Base-by-base conservation (phyloP, 37 sponge, comb jelly and placozoan species). In the Halisarca cf. caerulea region DNA sequence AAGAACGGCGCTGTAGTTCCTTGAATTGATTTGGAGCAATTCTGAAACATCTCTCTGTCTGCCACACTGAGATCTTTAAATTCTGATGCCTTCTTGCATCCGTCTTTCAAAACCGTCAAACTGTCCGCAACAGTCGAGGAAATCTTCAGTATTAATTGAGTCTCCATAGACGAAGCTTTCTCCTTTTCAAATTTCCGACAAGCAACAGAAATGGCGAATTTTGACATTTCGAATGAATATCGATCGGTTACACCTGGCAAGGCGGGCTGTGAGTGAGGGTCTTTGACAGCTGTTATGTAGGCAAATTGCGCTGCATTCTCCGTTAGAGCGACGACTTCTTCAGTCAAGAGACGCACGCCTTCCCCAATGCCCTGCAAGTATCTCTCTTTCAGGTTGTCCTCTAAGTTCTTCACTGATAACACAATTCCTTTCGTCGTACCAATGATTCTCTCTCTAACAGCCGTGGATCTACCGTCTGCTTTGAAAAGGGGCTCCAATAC, bases 291-390 rank as follows among this genome's bases (percentile, higher is more conserved):
- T 15, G 81, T 79, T 3, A 86, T 59, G 47, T 95, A 95, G 1
- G 95, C 95, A 20, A 90, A 87, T 0, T 95, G 92, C 9, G 93
- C 82, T 0, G 93, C 88, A n/a, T 90, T 83, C 42, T 95, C 95
- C 18, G 90, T 92, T 2, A 95, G 71, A 0, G 83, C 15, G 21
- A 90, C 81, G 17, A 90, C 93, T 73, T 89, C 87, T 39, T 92
- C 90, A 0, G 90, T 47, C 0, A 94, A n/a, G 23, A 51, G 32
- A 3, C 81, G 55, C 23, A 84, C 86, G 15, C 44, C 27, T 25
- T 71, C 32, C 11, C 72, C 58, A 0, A 89, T 78, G 0, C 44
- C 73, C n/a, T 59, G 27, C 37, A 83, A 51, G 20, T 79, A 72
- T 23, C 32, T 32, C 1, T 83, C 87, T 5, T 55, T 79, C 36